Base-by-base conservation (phyloP, 2,113 vertebrate species). In the Tapirus terrestris region DNA sequence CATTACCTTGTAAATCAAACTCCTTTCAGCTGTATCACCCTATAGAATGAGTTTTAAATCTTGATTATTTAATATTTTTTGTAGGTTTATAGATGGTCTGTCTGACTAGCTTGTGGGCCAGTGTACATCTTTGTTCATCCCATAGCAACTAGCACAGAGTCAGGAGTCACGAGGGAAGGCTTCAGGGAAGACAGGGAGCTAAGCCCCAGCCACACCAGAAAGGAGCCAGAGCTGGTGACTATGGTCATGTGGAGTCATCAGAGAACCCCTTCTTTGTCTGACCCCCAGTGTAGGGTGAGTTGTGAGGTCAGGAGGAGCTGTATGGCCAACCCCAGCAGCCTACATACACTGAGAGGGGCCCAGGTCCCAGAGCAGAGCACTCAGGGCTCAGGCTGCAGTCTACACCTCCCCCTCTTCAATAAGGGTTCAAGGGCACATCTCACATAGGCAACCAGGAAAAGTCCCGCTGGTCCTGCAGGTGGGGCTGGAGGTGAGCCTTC, bases 161-260 rank as follows among this genome's bases (percentile, higher is more conserved):
- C 16, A 14, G 31, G 39, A 5, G 53, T 43, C 43, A 45, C 0
- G 1, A 60, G 29, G 8, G 45, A 39, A 76, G 67, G 39, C 21
- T 73, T 91, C 60, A 6, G 73, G 39, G 10, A 75, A 58, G 51
- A 72, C 33, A 33, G 16, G 53, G 31, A 76, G 9, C 68, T 31
- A 20, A 65, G n/a, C 53, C 8, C 36, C 8, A 25, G 11, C 29
- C 29, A 29, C 36, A 6, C 56, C 83, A 29, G 23, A 60, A 5
- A 60, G 87, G 39, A 94, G 29, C 27, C 27, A 53, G 56, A 70
- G 51, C 27, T 7, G 2, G 16, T 48, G 23, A 77, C 56, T 31
- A 0, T 31, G 48, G 4, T 39, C 53, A 67, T 1, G 3, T 2
- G 8, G 3, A 12, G 39, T 53, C 2, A 13, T 53, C 51, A 2